phyloP scores from a whole-genome alignment of 1,140 invertebrate species.

The Steinernema khuongi region DNA sequence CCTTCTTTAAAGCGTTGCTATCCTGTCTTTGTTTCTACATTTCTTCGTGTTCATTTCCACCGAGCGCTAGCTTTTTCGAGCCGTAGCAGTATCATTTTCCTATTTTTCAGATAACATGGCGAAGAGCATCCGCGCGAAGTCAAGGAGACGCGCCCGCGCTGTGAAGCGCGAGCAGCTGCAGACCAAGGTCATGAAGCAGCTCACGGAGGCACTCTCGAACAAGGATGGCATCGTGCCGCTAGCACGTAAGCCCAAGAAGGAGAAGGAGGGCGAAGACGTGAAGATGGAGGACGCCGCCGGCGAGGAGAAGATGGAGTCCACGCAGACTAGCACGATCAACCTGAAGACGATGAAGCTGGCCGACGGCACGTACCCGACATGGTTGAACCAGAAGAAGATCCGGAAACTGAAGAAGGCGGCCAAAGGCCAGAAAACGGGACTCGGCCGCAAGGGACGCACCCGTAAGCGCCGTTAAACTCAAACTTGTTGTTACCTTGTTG shows the following conservation, averaged over 20 bases:
- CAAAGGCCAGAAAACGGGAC: neutral
- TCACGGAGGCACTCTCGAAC: neutral
- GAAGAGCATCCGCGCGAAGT: constrained; percentile 9
- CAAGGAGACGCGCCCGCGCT: constrained; percentile 2
- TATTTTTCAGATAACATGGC: neutral
- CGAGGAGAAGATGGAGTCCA: neutral
- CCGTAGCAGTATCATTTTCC: neutral
- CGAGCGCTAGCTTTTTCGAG: too few species aligned
- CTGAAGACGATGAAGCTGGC: constrained; percentile 6
- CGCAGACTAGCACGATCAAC: neutral
- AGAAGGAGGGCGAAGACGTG: neutral
- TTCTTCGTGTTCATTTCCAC: too few species aligned
- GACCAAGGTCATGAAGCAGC: constrained; percentile 2
- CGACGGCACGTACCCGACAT: neutral
- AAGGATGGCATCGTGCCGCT: neutral
- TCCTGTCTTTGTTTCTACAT: too few species aligned
- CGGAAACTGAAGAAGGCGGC: neutral
- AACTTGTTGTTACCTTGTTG: neutral
- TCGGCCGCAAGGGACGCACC: neutral
- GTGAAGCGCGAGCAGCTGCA: constrained; percentile 2
- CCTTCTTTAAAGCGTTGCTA: too few species aligned
- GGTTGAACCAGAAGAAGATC: constrained; percentile 5
- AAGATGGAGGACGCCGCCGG: neutral
- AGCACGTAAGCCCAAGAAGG: neutral
- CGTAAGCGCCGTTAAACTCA: constrained; percentile 5